Evolutionary conservation across 2,888 invertebrate species (phyloP), one percentile per base, ranked within the genome.

Genomic region (Bedellia somnulentella): DNA sequence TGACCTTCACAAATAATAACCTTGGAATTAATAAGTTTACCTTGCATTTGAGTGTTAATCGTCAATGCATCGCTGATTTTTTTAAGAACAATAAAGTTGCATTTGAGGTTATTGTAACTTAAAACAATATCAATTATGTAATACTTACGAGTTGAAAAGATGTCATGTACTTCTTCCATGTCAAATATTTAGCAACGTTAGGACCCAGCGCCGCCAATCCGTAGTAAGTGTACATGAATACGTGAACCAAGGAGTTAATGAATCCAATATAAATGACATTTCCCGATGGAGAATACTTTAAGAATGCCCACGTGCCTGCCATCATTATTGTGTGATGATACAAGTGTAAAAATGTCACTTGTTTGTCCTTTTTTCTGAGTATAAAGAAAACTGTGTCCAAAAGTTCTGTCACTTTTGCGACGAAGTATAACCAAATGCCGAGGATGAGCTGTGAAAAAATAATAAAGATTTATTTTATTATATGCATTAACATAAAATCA

Each of bases 361-460:
- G 94, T 27, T 80, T 57, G 67, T 79, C 43, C 68, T 79, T 61
- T 59, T 94, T 94, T 26, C 94, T 80, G 42, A 93, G 56, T 2
- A 94, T 89, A 56, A 94, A 94, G 68, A 95, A 94, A 1, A 90
- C 82, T 0, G 89, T 90, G 47, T 90, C 90, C 27, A 89, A 46
- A 0, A 90, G 76, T 51, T 90, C 90, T 0, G 85, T 73, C 4
- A 89, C 61, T 61, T 90, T 90, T 2, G 87, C 88, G 32, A 83
- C 73, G 47, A 87, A 83, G 48, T 89, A 90, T 45, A 83, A 77
- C 81, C 86, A 87, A 3, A 55, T 61, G 4, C 46, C 47, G 52
- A 52, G 33, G 39, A 79, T 27, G 39, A 64, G 45, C 80, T 81
- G 52, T 40, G 67, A 76, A 46, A 26, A 15, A 31, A 79, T 64